Base-by-base conservation (phyloP, 2,113 vertebrate species). In the Pogonocichla stellata region DNA sequence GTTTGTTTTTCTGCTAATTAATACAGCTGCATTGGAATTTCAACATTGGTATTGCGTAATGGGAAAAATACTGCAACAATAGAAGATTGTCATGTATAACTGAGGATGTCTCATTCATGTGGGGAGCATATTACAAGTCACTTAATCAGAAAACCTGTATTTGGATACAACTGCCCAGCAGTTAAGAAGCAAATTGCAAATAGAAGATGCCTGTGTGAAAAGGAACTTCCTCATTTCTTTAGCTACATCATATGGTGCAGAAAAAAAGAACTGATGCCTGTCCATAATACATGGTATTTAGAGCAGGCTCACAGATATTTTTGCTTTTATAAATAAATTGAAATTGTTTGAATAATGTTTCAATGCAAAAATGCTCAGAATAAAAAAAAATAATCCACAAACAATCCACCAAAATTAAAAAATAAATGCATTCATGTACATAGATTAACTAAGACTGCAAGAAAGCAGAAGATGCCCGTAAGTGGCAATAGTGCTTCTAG, bases 31-130 rank as follows among this genome's bases (percentile, higher is more conserved):
- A 36, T 12, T 64, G 47, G n/a, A 84, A 92, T 90, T 88, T 36
- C 54, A 85, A 23, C 24, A 36, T 26, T 90, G 75, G 54, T 80
- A 91, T 89, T 95, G 66, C n/a, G 70, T 90, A 96, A 93, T 91
- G 90, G 56, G 66, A 80, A 86, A 86, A 72, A 72, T 26, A 51
- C 67, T 20, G 78, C 80, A 80, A 81, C 53, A 86, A 47, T 5
- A 53, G 38, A 58, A 90, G 24, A 36, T 53, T 72, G 45, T 80
- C 13, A 45, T 48, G n/a, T 40, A 57, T 73, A 92, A 61, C 23
- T 78, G 43, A 90, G 61, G 50, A 65, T 84, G 34, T 80, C 43
- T 83, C 31, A 70, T 86, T 92, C 60, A 58, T 13, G 14, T 43
- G 47, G 64, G 60, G 12, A 78, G 11, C 60, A 70, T 70, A 88